Conservation (phyloP, 2,888 invertebrate species). For the Gisinianus flammeolus region DNA sequence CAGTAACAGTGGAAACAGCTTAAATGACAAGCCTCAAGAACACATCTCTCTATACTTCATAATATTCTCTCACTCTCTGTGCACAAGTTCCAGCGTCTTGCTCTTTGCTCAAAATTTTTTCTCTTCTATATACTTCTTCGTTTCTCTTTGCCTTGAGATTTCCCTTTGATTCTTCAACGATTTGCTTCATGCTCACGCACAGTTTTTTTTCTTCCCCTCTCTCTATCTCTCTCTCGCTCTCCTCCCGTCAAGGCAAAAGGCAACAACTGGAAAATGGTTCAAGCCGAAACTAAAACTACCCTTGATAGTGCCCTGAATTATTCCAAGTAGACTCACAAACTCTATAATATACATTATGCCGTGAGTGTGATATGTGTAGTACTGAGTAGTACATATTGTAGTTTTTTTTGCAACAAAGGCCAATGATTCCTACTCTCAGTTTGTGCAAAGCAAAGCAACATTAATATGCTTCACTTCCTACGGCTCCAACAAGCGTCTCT, state of each 20-base stretch:
- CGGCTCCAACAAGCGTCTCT: conserved; percentile 3
- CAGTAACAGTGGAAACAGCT: conserved; percentile 15
- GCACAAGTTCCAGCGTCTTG: conserved; percentile 20
- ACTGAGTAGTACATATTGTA: no score
- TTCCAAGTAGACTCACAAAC: conserved; percentile 7
- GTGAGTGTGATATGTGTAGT: no score
- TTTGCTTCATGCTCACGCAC: conserved; percentile 33
- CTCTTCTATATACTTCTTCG: conserved; percentile 1
- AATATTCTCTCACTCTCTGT: conserved; percentile 23
- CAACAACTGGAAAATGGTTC: conserved; percentile 31
- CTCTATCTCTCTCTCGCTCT: conserved; percentile 1
- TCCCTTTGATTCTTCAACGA: conserved; percentile 24
- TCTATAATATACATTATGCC: no score
- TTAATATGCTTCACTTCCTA: conserved; percentile 37
- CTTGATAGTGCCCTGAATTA: conserved; percentile 33
- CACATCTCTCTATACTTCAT: not conserved
- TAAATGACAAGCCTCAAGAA: conserved; percentile 20
- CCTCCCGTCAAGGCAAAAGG: conserved; percentile 35
- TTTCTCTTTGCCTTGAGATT: conserved; percentile 26
- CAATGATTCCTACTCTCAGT: conserved; percentile 34
- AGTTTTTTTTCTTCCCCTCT: conserved; percentile 28
- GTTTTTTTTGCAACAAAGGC: conserved; percentile 29
- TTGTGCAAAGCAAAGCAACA: conserved; percentile 19
- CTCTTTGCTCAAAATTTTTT: not conserved
- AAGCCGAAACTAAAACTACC: conserved; percentile 37